A percentile compares a stretch with the other conserved stretches of the same genome.
Conservation (phyloP, 2,888 invertebrate genomes). For the Habrosyne pyritoides region DNA sequence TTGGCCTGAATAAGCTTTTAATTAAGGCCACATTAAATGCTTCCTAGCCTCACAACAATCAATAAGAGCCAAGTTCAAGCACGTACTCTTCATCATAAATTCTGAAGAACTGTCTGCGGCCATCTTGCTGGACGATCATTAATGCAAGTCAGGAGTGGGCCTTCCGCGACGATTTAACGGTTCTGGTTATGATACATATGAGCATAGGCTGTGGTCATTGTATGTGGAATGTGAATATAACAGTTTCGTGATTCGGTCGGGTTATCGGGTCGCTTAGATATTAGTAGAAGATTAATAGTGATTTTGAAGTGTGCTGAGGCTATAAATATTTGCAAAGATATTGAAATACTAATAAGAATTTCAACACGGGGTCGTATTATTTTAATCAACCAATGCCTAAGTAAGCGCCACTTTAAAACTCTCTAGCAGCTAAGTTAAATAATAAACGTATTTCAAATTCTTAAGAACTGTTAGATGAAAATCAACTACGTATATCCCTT, state of each 20-base stretch:
- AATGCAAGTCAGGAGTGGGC: constrained; percentile 68
- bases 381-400: too few species aligned
- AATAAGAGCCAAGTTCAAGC: constrained; percentile 16
- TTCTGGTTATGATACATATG: constrained; percentile 55
- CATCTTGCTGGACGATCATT: constrained; percentile 53
- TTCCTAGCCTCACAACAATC: neutral
- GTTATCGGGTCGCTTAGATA: constrained; percentile 26
- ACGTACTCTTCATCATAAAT: constrained; percentile 28
- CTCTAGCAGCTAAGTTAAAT: too few species aligned
- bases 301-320: neutral
- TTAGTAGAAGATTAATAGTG: neutral
- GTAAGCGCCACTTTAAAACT: too few species aligned
- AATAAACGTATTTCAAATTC: too few species aligned
- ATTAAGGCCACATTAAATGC: neutral
- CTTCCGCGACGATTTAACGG: constrained; percentile 72
- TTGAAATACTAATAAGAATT: neutral
- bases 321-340: neutral
- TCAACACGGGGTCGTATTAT: neutral
- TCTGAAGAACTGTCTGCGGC: constrained; percentile 34
- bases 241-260: constrained; percentile 21
- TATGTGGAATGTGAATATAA: constrained; percentile 10
- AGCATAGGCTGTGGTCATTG: constrained; percentile 34
- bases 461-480: too few species aligned
- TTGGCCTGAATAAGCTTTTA: neutral
- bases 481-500: too few species aligned